phyloP scores from a whole-genome alignment of 2,113 vertebrate species.

The Tragelaphus strepsiceros region DNA sequence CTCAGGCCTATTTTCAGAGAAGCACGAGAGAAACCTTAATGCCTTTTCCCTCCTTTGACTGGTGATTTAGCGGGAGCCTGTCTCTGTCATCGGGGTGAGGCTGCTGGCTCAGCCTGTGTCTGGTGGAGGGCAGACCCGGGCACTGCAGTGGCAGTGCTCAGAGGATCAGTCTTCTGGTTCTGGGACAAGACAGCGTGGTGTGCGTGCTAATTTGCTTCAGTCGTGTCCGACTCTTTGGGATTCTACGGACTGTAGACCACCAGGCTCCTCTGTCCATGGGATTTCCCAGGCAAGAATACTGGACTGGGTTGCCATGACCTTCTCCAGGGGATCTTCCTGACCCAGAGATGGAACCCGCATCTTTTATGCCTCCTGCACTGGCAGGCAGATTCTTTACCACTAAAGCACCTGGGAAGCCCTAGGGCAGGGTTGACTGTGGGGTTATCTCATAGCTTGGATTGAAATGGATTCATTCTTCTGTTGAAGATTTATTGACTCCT shows the following conservation, averaged over 20 bases:
- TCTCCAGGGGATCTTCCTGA: not conserved
- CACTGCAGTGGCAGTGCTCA: not conserved
- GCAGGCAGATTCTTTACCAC: not conserved
- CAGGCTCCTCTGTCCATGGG: not conserved
- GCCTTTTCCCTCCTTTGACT: not conserved
- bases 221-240: not conserved
- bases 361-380: not conserved
- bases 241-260: not conserved
- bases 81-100: not conserved
- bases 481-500: not conserved
- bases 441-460: slow-evolving; percentile 8
- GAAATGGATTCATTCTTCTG: slow-evolving; percentile 22
- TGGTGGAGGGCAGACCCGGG: not conserved
- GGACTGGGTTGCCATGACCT: not conserved
- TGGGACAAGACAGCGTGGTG: not conserved
- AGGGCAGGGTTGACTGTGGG: not conserved
- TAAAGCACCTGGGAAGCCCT: not conserved
- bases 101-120: not conserved
- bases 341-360: not conserved
- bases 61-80: not conserved
- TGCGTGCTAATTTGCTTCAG: not conserved
- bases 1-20: slow-evolving; percentile 37
- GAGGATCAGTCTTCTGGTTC: not conserved
- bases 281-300: not conserved
- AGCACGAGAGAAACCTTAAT: slow-evolving; percentile 14